These are phyloP conservation scores for Heterodera schachtii DNA, from an alignment of 1,140 invertebrate species.

Conservation along the genomic window DNA sequence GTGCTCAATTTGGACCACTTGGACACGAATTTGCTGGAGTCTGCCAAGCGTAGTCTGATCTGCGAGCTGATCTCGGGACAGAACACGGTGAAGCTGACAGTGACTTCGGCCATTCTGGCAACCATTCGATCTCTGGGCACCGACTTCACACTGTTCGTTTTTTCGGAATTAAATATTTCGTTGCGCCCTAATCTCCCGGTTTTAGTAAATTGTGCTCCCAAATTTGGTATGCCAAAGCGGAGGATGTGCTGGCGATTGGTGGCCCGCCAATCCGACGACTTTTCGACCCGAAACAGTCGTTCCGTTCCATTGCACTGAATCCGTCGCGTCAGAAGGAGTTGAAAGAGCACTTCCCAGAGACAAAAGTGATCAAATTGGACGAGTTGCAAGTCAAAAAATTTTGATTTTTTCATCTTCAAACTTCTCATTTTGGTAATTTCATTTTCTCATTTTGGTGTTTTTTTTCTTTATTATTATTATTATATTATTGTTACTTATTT, in stretches of 20 bases:
- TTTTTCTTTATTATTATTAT: too few relatives aligned
- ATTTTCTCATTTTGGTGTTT: too few relatives aligned
- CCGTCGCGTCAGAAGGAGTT: constrained; percentile 14
- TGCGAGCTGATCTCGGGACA: constrained; percentile 81
- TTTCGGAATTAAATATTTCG: background rate
- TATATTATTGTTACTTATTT: too few relatives aligned
- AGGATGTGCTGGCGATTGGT: constrained; percentile 15
- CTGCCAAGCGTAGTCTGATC: constrained; percentile 80
- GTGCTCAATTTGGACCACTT: constrained; percentile 72
- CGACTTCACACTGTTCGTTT: constrained; percentile 25
- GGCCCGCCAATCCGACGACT: constrained; percentile 1
- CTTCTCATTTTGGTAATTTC: too few relatives aligned
- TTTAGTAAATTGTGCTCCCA: constrained; percentile 26
- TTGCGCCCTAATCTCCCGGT: background rate
- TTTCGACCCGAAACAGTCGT: constrained; percentile 7
- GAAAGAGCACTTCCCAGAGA: constrained; percentile 18
- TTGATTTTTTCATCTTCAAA: background rate
- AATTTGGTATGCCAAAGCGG: constrained; percentile 22
- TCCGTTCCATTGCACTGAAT: constrained; percentile 24
- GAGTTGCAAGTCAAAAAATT: constrained; percentile 41
- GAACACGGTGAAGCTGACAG: constrained; percentile 76
- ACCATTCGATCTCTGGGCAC: constrained; percentile 71
- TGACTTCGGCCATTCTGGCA: constrained; percentile 74
- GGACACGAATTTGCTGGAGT: constrained; percentile 77
- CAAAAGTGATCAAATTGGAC: constrained; percentile 14